phyloP scores from a whole-genome alignment of 92 coral and sea anemone genomes.

The Actinernus sp. region DNA sequence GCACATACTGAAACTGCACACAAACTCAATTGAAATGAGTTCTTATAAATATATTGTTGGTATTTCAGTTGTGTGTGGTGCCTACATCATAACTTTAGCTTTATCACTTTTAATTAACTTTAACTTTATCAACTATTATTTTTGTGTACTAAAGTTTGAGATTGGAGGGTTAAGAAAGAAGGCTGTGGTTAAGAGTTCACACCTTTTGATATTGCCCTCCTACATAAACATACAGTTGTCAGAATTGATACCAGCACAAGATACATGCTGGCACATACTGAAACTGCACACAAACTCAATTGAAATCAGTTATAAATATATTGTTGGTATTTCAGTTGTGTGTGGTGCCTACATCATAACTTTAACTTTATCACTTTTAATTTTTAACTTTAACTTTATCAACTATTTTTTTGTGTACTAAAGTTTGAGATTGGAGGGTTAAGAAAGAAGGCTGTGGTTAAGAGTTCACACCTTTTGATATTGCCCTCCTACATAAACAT shows the following conservation, averaged over 20 bases:
- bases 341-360: neutral
- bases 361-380: neutral
- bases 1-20: too few relatives aligned
- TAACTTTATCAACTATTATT: too few relatives aligned
- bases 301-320: neutral
- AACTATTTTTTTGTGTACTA: neutral
- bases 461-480: conserved; percentile 88
- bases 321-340: neutral
- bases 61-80: neutral
- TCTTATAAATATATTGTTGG: neutral
- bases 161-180: conserved; percentile 89
- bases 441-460: conserved; percentile 82
- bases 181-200: conserved; percentile 71
- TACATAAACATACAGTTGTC: too few relatives aligned
- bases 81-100: neutral
- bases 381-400: too few relatives aligned
- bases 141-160: neutral
- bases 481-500: conserved; percentile 84
- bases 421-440: conserved; percentile 59
- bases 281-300: neutral
- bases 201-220: conserved; percentile 96
- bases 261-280: too few relatives aligned
- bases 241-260: too few relatives aligned
- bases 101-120: neutral
- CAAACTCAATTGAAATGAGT: neutral